Percentiles rank a stretch among this genome's conserved stretches.
Conservation (phyloP, 2,888 invertebrate species). For the Trachelus troglodyta region DNA sequence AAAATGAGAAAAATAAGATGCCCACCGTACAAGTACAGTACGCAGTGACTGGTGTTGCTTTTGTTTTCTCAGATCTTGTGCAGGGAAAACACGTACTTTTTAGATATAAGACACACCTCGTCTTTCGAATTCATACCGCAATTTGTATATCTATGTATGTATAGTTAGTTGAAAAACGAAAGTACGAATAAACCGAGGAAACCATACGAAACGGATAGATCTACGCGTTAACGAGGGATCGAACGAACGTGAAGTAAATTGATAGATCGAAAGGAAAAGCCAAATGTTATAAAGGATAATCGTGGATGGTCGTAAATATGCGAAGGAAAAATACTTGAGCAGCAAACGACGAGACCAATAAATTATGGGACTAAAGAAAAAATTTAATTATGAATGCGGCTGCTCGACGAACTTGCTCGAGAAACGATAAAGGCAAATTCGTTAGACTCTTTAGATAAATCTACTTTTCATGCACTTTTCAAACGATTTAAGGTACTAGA, state of each 20-base stretch:
- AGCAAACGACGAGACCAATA: slow-evolving; percentile 38
- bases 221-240: not conserved
- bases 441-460: not conserved
- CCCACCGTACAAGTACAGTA: not conserved
- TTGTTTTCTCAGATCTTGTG: not conserved
- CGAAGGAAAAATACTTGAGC: not conserved
- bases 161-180: not conserved
- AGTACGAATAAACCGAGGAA: not conserved
- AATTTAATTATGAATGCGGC: slow-evolving; percentile 28
- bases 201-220: not conserved
- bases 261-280: not conserved
- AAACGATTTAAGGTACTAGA: slow-evolving; percentile 8
- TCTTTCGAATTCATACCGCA: slow-evolving; percentile 7
- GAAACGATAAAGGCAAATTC: slow-evolving; percentile 22
- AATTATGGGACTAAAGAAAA: slow-evolving; percentile 42
- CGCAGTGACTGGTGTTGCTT: not conserved
- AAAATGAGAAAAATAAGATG: not conserved
- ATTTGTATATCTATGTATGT: slow-evolving; percentile 2
- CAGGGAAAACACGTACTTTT: not conserved
- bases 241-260: not conserved
- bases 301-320: not conserved
- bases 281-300: not conserved
- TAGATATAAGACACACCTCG: not conserved
- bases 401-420: slow-evolving; percentile 32
- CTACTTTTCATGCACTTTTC: slow-evolving; percentile 6